phyloP scores from a whole-genome alignment of 2,113 vertebrate genomes.

The Mesembrinibis cayennensis region DNA sequence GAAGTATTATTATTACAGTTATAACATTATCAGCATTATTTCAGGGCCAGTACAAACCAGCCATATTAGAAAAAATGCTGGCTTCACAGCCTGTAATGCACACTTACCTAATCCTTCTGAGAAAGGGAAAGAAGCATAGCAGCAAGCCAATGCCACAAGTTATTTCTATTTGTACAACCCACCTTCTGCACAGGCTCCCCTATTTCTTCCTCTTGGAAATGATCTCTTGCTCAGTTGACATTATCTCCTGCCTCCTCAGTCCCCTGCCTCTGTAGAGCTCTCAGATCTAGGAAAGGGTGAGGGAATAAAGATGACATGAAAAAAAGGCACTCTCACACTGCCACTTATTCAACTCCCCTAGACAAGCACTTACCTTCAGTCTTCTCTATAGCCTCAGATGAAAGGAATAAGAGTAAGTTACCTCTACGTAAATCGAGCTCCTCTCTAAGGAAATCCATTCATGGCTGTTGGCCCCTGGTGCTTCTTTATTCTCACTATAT shows the following conservation, averaged over 20 bases:
- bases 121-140: neutral
- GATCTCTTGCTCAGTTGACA: neutral
- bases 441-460: neutral
- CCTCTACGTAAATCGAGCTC: neutral
- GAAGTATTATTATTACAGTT: neutral
- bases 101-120: neutral
- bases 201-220: neutral
- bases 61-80: neutral
- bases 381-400: neutral
- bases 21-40: neutral
- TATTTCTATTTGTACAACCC: neutral
- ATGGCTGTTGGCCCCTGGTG: neutral
- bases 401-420: neutral
- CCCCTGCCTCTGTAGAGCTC: neutral
- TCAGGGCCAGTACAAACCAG: neutral
- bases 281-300: neutral
- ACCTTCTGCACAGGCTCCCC: neutral
- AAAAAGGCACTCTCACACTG: neutral
- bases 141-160: neutral
- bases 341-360: neutral
- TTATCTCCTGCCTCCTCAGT: neutral
- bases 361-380: neutral
- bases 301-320: neutral
- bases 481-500: neutral
- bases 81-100: neutral